Evolutionary conservation across 1,140 invertebrate species (phyloP).

Genomic region (Arctopsyche grandis): DNA sequence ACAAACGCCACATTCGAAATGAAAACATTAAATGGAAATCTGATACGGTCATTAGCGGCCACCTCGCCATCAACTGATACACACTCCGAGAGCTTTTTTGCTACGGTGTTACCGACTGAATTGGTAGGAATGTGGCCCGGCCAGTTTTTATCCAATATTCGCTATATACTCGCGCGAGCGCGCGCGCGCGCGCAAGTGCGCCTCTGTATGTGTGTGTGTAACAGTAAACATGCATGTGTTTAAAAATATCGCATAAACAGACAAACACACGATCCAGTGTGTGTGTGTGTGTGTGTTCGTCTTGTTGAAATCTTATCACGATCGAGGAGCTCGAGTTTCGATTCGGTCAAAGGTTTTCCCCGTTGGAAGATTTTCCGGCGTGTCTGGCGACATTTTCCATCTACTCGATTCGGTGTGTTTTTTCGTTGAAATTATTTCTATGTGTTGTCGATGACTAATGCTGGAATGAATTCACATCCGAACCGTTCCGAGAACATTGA

Average conservation of each 20-base stretch:
- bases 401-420: too few species aligned
- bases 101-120: slow-evolving; percentile 44
- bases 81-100: slow-evolving; percentile 12
- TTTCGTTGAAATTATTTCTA: too few species aligned
- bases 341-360: too few species aligned
- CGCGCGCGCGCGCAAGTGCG: slow-evolving; percentile 17
- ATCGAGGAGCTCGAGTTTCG: too few species aligned
- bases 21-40: slow-evolving; percentile 51
- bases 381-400: too few species aligned
- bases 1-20: slow-evolving; percentile 36
- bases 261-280: too few species aligned
- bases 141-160: slow-evolving; percentile 51
- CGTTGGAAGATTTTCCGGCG: too few species aligned
- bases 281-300: too few species aligned
- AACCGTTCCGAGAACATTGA: too few species aligned
- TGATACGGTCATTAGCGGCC: slow-evolving; percentile 51
- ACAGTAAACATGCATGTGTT: neutral
- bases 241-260: neutral
- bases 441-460: too few species aligned
- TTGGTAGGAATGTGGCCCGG: slow-evolving; percentile 48
- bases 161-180: slow-evolving; percentile 22
- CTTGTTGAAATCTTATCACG: too few species aligned
- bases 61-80: slow-evolving; percentile 37
- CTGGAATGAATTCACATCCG: too few species aligned
- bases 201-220: neutral